Percentiles rank a stretch among this genome's conserved stretches.
These are phyloP conservation scores for Syngnathus acus DNA, from an alignment of 2,797 vertebrate species.

Conservation along the genomic window DNA sequence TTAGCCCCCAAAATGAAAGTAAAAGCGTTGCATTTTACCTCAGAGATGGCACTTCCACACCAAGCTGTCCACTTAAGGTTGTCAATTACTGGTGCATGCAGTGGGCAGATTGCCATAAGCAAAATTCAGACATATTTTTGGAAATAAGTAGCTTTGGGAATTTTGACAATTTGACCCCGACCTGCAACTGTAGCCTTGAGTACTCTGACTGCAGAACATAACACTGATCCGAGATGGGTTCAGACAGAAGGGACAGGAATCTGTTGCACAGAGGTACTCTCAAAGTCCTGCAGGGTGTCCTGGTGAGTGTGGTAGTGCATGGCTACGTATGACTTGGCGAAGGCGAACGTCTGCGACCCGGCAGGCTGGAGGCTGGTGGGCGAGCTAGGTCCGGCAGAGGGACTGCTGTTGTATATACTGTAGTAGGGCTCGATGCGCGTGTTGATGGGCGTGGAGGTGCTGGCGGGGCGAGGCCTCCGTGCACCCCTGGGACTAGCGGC, in stretches of 20 bases:
- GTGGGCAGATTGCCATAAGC: not conserved
- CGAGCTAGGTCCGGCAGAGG: slow-evolving; percentile 75
- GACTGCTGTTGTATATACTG: slow-evolving; percentile 93
- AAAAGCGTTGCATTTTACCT: too few relatives aligned
- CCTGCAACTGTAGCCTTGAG: not conserved
- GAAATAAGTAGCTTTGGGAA: not conserved
- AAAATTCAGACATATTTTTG: not conserved
- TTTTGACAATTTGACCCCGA: not conserved
- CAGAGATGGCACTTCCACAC: too few relatives aligned
- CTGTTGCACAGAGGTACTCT: slow-evolving; percentile 76
- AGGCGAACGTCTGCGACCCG: slow-evolving; percentile 76
- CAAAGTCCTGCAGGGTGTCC: slow-evolving; percentile 75
- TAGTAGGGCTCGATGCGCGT: slow-evolving; percentile 95
- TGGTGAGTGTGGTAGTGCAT: slow-evolving; percentile 84
- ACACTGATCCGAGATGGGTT: slow-evolving; percentile 11
- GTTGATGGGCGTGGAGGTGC: slow-evolving; percentile 91
- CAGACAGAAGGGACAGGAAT: slow-evolving; percentile 87
- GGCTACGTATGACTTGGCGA: slow-evolving; percentile 82
- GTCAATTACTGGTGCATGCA: not conserved
- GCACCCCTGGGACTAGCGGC: slow-evolving; percentile 77
- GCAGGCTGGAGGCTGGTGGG: slow-evolving; percentile 78
- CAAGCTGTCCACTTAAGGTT: not conserved
- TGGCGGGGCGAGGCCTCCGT: slow-evolving; percentile 78
- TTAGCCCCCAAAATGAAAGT: too few relatives aligned
- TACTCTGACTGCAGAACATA: not conserved